Evolutionary conservation across 2,113 vertebrate genomes (phyloP), one percentile per base, ranked within the genome.

Genomic region (Oceanodroma tethys): DNA sequence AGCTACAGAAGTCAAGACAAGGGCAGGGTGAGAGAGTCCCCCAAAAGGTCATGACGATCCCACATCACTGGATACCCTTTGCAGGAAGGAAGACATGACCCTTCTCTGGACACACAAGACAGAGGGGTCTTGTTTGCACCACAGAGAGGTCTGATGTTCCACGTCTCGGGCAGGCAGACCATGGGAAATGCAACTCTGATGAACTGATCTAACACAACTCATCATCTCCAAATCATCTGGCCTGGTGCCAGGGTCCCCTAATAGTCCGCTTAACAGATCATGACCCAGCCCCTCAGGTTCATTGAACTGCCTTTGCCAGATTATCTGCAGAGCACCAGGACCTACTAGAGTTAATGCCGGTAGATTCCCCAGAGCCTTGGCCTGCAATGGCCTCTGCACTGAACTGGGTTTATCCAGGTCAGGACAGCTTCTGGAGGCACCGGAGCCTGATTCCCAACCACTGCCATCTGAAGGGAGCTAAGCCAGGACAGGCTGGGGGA

Each of bases 141-240:
- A 30, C 14, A 7, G 56, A 9, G 2, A 6, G 34, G 10, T 59
- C 5, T 20, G 13, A 56, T 9, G 27, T 45, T 55, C 34, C 52
- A 17, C 10, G 2, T 16, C 40, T 42, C 0, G 0, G 63, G 58
- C 50, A 84, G 53, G 12, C 2, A 1, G 50, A 43, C n/a, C 4
- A 10, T 7, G 42, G 55, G 59, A 90, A 90, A 81, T 13, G 9
- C 45, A 58, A 1, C 27, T 36, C 63, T 42, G 60, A 45, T 11
- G 40, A 83, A 63, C 73, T 68, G 34, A 29, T 36, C 38, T 48
- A 42, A 79, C 9, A 10, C 1, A 1, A 70, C 13, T 87, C 7
- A 3, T 48, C 32, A 85, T 16, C 66, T 76, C 53, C 60, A 68
- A 4, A 81, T 45, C 9, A 20, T 40, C 36, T 25, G 25, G 70